Percentiles rank a stretch among this genome's conserved stretches.
Evolutionary conservation across 2,113 vertebrate species (phyloP).

Genomic region (Sinocyclocheilus anophthalmus): DNA sequence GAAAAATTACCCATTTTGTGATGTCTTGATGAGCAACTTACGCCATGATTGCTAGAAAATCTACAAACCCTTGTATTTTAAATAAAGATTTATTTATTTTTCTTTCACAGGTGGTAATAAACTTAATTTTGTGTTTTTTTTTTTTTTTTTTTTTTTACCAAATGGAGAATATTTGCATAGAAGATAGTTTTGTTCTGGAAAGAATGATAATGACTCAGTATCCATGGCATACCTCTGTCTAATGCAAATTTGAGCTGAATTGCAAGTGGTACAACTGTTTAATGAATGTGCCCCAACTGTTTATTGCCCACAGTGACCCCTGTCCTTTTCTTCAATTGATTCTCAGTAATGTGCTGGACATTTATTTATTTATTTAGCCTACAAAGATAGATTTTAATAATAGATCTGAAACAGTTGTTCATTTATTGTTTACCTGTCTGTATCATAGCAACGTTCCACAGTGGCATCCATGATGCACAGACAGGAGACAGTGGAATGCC

Average conservation of each 20-base stretch:
- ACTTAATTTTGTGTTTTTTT: no score
- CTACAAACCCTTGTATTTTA: no score
- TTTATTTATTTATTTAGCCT: neutral
- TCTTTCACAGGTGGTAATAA: no score
- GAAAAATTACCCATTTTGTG: no score
- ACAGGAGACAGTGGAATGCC: constrained; percentile 96
- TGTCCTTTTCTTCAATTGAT: neutral
- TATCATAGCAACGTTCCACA: constrained; percentile 92
- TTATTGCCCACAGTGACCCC: neutral
- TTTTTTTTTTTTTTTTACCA: no score
- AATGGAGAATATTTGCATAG: no score
- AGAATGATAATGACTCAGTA: no score
- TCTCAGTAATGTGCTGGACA: neutral
- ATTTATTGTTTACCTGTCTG: constrained; percentile 27
- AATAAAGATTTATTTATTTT: no score
- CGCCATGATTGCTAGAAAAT: no score
- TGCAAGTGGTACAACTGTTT: neutral
- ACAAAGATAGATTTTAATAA: neutral
- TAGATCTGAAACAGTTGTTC: neutral
- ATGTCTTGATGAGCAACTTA: no score
- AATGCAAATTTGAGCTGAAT: neutral
- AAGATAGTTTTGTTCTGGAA: no score
- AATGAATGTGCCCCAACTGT: neutral
- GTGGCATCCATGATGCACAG: constrained; percentile 99
- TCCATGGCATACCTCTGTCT: no score